Conservation (phyloP, 1,140 invertebrate genomes). For the Drosophila albomicans region DNA sequence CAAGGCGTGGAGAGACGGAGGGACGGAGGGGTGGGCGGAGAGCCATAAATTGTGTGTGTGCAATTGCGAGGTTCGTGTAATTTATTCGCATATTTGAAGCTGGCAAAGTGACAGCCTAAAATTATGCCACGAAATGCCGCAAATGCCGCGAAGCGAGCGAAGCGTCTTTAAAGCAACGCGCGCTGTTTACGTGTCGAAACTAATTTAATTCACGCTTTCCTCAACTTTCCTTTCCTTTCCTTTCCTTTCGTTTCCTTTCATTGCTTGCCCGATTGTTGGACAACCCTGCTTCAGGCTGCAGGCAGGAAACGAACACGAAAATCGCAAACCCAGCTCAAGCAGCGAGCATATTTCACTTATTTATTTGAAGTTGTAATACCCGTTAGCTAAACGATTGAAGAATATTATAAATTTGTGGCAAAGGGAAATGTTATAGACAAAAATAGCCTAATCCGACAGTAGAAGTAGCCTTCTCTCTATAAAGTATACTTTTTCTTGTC, state of each 20-base stretch:
- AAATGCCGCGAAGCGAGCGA: constrained; percentile 44
- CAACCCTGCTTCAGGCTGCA: background rate
- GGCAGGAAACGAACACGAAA: constrained; percentile 48
- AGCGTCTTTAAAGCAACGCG: constrained; percentile 48
- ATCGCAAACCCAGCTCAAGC: constrained; percentile 49
- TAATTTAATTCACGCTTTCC: constrained; percentile 58
- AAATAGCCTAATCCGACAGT: too few relatives aligned
- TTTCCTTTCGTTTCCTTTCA: too few relatives aligned
- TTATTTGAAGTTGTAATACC: constrained; percentile 48
- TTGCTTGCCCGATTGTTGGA: too few relatives aligned
- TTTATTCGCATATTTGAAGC: constrained; percentile 73
- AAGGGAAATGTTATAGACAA: too few relatives aligned
- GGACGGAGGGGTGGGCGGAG: background rate
- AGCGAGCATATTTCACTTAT: constrained; percentile 70
- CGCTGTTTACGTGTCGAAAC: constrained; percentile 74
- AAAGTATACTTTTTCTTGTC: too few relatives aligned
- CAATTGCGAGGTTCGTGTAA: constrained; percentile 46
- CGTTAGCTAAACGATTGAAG: too few relatives aligned
- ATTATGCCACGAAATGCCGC: constrained; percentile 78
- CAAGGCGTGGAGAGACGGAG: background rate
- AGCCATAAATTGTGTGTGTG: constrained; percentile 64
- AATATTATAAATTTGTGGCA: too few relatives aligned
- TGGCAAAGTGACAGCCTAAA: constrained; percentile 64
- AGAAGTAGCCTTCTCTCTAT: too few relatives aligned
- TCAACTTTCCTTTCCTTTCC: too few relatives aligned